Percentiles rank a stretch among this genome's conserved stretches.
These are phyloP conservation scores for Apeira syringaria DNA, from an alignment of 2,888 invertebrate genomes.

Conservation along the genomic window DNA sequence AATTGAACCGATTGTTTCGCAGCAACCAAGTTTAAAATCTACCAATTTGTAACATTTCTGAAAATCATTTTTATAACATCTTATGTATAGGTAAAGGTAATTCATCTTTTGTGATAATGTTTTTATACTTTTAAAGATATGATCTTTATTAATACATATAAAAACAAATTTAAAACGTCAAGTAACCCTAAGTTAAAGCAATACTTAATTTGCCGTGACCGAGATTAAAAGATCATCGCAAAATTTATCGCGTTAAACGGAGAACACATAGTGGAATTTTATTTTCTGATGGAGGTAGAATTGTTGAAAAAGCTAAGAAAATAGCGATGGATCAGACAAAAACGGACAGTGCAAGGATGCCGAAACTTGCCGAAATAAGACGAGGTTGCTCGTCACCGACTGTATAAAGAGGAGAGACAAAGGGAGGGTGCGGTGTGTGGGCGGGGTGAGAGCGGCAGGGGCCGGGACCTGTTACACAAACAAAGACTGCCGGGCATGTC, in stretches of 20 bases:
- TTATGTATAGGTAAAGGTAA: too few species aligned
- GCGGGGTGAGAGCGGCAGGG: slow-evolving; percentile 38
- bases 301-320: slow-evolving; percentile 36
- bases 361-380: slow-evolving; percentile 69
- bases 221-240: slow-evolving; percentile 22
- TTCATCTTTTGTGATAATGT: too few species aligned
- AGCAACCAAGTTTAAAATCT: slow-evolving; percentile 11
- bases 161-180: slow-evolving; percentile 19
- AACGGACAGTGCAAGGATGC: slow-evolving; percentile 47
- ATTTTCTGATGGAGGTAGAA: slow-evolving; percentile 16
- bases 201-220: slow-evolving; percentile 18
- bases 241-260: slow-evolving; percentile 17
- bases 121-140: too few species aligned
- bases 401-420: slow-evolving; percentile 75
- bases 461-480: slow-evolving; percentile 72
- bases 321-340: slow-evolving; percentile 43
- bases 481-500: slow-evolving; percentile 79
- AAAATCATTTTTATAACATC: too few species aligned
- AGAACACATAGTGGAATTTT: slow-evolving; percentile 1
- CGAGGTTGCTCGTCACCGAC: slow-evolving; percentile 63
- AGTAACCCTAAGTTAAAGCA: slow-evolving; percentile 24
- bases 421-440: slow-evolving; percentile 54
- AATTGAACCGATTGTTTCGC: slow-evolving; percentile 19
- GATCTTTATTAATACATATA: too few species aligned
- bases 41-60: slow-evolving; percentile 14